These are phyloP conservation scores for Botia almorhae DNA, from an alignment of 2,797 vertebrate genomes.

Conservation along the genomic window DNA sequence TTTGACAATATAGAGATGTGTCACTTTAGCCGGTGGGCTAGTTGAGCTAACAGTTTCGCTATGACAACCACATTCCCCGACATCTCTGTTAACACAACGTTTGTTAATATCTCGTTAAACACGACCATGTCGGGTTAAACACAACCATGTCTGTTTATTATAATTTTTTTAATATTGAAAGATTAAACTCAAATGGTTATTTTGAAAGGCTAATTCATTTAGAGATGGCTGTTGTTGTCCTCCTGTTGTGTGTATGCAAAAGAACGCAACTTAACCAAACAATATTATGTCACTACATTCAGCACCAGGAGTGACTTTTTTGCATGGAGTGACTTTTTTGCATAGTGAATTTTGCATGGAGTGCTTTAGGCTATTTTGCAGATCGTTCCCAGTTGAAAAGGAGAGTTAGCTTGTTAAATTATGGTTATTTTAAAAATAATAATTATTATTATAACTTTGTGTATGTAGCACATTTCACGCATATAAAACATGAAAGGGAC, in stretches of 20 bases:
- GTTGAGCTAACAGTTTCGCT: constrained; percentile 37
- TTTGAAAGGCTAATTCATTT: background rate
- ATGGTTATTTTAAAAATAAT: too few species aligned
- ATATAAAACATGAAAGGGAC: too few species aligned
- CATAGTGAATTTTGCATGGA: background rate
- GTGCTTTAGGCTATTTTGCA: background rate
- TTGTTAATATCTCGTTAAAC: background rate
- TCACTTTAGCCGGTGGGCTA: constrained; percentile 45
- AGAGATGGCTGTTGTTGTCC: background rate
- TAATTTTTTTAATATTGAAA: too few species aligned
- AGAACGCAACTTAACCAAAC: background rate
- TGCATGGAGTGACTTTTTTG: background rate
- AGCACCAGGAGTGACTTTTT: background rate
- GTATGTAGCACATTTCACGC: too few species aligned
- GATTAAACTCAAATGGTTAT: background rate
- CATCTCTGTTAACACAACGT: background rate
- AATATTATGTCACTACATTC: constrained; percentile 7
- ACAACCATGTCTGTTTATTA: background rate
- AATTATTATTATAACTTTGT: too few species aligned
- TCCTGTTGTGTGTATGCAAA: background rate
- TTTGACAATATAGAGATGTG: constrained; percentile 15
- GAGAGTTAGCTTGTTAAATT: too few species aligned
- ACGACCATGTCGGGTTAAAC: background rate
- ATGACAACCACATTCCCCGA: background rate
- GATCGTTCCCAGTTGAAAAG: background rate